Percentiles rank a stretch among this genome's conserved stretches.
These are phyloP conservation scores for Melipona beecheii DNA, from an alignment of 2,888 invertebrate species.

Conservation along the genomic window DNA sequence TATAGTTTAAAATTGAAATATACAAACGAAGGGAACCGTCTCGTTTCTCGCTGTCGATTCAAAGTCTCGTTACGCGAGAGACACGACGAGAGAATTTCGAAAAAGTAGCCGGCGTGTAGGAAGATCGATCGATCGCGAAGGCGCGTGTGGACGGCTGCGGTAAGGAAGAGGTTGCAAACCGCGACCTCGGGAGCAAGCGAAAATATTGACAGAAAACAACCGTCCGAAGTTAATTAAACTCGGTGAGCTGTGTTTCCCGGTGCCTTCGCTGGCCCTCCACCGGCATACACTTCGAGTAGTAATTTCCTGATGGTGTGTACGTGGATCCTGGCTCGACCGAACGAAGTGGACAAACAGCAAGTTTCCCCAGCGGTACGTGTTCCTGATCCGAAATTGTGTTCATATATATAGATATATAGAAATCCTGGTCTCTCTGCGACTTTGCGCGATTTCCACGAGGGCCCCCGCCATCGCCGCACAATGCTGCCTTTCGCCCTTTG, in stretches of 20 bases:
- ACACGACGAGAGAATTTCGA: not conserved
- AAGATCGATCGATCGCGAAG: conserved; percentile 42
- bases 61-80: not conserved
- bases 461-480: not conserved
- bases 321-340: conserved; percentile 71
- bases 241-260: conserved; percentile 76
- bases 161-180: conserved; percentile 57
- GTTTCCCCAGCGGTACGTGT: conserved; percentile 71
- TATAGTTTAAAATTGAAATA: too few species aligned
- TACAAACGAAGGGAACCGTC: not conserved
- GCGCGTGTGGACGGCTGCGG: conserved; percentile 34
- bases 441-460: conserved; percentile 24
- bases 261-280: conserved; percentile 51
- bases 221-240: conserved; percentile 82
- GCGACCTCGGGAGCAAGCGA: conserved; percentile 71
- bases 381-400: conserved; percentile 70
- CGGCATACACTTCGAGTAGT: conserved; percentile 78
- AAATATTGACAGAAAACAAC: conserved; percentile 83
- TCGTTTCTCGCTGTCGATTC: not conserved
- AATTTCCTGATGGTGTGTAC: conserved; percentile 81
- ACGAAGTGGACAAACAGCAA: conserved; percentile 77
- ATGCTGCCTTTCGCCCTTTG: not conserved
- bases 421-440: conserved; percentile 2
- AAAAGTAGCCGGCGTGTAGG: conserved; percentile 10
- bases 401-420: conserved; percentile 41